Evolutionary conservation across 2,797 vertebrate genomes (phyloP).

Genomic region (Sphaeramia orbicularis): DNA sequence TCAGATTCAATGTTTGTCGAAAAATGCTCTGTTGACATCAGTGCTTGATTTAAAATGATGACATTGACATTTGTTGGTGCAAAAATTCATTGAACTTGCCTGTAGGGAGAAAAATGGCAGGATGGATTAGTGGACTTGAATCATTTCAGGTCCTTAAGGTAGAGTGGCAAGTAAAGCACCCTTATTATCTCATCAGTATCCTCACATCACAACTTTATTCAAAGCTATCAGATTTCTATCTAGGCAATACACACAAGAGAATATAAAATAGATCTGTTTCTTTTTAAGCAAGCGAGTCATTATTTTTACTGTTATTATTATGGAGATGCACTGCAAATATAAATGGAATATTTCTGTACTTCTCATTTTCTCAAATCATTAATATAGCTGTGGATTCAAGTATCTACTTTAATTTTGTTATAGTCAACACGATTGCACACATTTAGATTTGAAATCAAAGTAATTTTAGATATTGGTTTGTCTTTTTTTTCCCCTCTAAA

Average conservation of each 20-base stretch:
- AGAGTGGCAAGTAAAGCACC: slow-evolving; percentile 83
- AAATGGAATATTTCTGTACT: slow-evolving; percentile 73
- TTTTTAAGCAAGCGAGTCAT: slow-evolving; percentile 64
- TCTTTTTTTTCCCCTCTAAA: slow-evolving; percentile 57
- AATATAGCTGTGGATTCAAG: slow-evolving; percentile 81
- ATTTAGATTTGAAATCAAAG: slow-evolving; percentile 66
- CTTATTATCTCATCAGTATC: slow-evolving; percentile 69
- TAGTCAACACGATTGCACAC: slow-evolving; percentile 79
- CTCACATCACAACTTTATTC: slow-evolving; percentile 63
- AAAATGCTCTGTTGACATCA: slow-evolving; percentile 70
- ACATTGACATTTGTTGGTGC: slow-evolving; percentile 66
- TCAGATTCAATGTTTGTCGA: slow-evolving; percentile 48
- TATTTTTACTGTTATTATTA: slow-evolving; percentile 48
- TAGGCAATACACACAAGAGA: slow-evolving; percentile 74
- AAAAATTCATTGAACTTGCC: slow-evolving; percentile 67
- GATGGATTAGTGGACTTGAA: slow-evolving; percentile 65
- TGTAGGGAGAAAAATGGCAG: slow-evolving; percentile 48
- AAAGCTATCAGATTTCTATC: slow-evolving; percentile 79
- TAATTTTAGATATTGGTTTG: slow-evolving; percentile 48
- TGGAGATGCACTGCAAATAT: slow-evolving; percentile 76
- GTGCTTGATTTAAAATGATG: slow-evolving; percentile 62
- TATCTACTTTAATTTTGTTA: slow-evolving; percentile 77
- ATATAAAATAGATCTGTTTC: slow-evolving; percentile 82
- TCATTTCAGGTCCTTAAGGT: slow-evolving; percentile 78
- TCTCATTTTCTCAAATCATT: slow-evolving; percentile 74